Conservation (phyloP, 2,888 invertebrate genomes). For the Celastrina argiolus region DNA sequence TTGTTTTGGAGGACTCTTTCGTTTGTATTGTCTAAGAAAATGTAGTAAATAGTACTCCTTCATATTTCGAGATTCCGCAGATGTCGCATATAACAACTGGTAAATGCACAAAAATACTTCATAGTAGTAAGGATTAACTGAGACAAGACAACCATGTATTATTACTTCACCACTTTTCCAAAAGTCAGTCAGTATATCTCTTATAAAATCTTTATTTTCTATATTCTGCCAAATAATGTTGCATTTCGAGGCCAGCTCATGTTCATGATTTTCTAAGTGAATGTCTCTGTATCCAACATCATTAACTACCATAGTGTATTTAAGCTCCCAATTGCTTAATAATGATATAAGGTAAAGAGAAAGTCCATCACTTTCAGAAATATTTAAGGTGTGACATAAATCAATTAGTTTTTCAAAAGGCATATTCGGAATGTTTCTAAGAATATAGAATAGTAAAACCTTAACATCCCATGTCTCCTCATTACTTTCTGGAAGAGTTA, state of each 20-base stretch:
- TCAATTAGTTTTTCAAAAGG: constrained; percentile 52
- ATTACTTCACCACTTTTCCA: constrained; percentile 72
- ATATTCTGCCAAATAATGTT: constrained; percentile 63
- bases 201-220: constrained; percentile 57
- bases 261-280: constrained; percentile 50
- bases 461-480: constrained; percentile 73
- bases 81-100: constrained; percentile 51
- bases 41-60: constrained; percentile 67
- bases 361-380: constrained; percentile 60
- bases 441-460: constrained; percentile 63
- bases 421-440: constrained; percentile 57
- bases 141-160: constrained; percentile 60
- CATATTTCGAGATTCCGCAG: constrained; percentile 47
- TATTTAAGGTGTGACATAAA: constrained; percentile 57
- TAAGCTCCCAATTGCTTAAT: constrained; percentile 62
- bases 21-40: constrained; percentile 63
- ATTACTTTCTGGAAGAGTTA: constrained; percentile 60
- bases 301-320: constrained; percentile 54
- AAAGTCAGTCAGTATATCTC: constrained; percentile 63
- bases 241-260: constrained; percentile 50
- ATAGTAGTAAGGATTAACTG: constrained; percentile 70
- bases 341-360: constrained; percentile 62
- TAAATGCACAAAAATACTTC: constrained; percentile 69
- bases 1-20: constrained; percentile 66
- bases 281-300: constrained; percentile 53